Percentiles rank a stretch among this genome's conserved stretches.
Evolutionary conservation across 2,113 vertebrate genomes (phyloP).

Genomic region (Dolichallabes microphthalmus): DNA sequence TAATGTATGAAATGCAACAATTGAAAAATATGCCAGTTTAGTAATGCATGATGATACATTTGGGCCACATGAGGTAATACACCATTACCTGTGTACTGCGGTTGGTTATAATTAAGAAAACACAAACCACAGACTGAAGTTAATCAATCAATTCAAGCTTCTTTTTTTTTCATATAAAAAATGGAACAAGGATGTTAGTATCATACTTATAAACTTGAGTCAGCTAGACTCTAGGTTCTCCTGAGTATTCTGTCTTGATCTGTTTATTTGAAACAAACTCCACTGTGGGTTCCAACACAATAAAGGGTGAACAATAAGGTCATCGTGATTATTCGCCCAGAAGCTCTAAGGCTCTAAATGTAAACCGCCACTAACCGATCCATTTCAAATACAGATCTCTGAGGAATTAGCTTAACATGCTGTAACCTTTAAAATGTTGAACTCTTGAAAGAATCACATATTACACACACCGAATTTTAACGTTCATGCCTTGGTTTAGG

Average conservation of each 20-base stretch:
- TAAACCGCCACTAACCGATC: background rate
- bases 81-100: background rate
- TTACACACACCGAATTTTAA: background rate
- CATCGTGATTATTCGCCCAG: background rate
- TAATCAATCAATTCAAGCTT: background rate
- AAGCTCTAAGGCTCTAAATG: conserved; percentile 8
- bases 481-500: background rate
- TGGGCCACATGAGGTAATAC: background rate
- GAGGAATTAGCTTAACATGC: background rate
- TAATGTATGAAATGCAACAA: background rate
- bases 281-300: background rate
- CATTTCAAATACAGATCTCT: conserved; percentile 8
- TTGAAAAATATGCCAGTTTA: conserved; percentile 14
- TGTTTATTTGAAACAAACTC: conserved; percentile 13
- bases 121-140: background rate
- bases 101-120: background rate
- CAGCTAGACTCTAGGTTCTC: conserved; percentile 6
- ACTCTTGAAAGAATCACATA: background rate
- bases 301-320: background rate
- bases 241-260: background rate
- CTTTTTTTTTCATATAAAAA: background rate
- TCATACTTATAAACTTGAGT: background rate
- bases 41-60: background rate
- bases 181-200: background rate
- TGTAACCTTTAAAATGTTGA: background rate